phyloP scores from a whole-genome alignment of 2,797 vertebrate species.

The Malurus splendens region DNA sequence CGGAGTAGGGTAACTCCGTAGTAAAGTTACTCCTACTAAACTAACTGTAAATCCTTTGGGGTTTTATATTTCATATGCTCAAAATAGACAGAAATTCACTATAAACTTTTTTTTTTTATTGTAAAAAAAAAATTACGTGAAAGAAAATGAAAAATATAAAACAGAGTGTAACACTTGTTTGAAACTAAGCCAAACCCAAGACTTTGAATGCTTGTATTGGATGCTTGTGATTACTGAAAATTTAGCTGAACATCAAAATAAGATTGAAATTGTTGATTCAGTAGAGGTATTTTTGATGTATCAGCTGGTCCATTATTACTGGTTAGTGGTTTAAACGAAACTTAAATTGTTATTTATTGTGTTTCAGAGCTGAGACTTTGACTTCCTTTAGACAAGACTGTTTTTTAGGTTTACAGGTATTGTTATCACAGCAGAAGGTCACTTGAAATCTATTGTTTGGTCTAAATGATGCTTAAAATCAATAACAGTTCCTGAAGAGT shows the following conservation, averaged over 20 bases:
- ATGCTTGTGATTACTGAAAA: not conserved
- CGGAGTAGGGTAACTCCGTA: no score
- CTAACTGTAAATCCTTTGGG: rapidly evolving
- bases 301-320: conserved; percentile 1
- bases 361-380: conserved; percentile 24
- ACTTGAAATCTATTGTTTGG: conserved; percentile 69
- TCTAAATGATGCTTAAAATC: conserved; percentile 70
- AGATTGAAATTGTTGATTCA: conserved; percentile 18
- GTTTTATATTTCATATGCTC: not conserved
- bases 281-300: not conserved
- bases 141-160: not conserved
- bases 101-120: not conserved
- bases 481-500: conserved; percentile 64
- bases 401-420: conserved; percentile 64
- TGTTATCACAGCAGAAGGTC: conserved; percentile 69
- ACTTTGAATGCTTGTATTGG: not conserved
- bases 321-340: conserved; percentile 53
- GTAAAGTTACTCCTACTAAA: no score
- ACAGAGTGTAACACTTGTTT: rapidly evolving
- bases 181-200: not conserved
- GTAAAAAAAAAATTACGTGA: not conserved
- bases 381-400: conserved; percentile 36
- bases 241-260: not conserved
- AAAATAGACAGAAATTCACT: not conserved
- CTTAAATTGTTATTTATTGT: conserved; percentile 52